Evolutionary conservation across 2,797 vertebrate species (phyloP).

Genomic region (Chaunax sp.): DNA sequence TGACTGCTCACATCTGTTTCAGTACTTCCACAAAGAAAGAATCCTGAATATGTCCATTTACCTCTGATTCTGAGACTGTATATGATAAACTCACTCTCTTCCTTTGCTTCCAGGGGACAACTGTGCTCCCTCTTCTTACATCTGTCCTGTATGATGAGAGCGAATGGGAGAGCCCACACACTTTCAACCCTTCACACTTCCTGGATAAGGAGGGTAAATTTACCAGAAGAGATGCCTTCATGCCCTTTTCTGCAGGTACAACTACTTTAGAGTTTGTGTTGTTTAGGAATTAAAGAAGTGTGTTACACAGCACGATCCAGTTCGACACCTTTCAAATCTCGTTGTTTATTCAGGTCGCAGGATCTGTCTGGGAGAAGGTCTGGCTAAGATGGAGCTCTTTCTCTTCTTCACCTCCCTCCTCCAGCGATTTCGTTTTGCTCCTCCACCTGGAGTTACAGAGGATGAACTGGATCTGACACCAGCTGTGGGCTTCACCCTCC

Average conservation of each 20-base stretch:
- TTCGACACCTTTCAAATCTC: neutral
- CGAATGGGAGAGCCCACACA: constrained; percentile 74
- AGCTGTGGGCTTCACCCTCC: constrained; percentile 36
- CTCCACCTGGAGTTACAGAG: constrained; percentile 58
- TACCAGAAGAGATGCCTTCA: constrained; percentile 72
- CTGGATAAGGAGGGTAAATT: constrained; percentile 72
- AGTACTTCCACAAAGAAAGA: no score
- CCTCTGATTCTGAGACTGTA: neutral
- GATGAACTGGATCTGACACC: constrained; percentile 65
- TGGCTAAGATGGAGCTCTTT: constrained; percentile 70
- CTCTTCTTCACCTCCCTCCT: constrained; percentile 68
- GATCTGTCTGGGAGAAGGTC: constrained; percentile 55
- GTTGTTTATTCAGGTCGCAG: constrained; percentile 46
- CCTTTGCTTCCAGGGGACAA: constrained; percentile 59
- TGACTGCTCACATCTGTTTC: neutral
- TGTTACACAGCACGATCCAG: no score
- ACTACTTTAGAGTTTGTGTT: neutral
- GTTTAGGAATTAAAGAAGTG: neutral
- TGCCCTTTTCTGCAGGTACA: constrained; percentile 80
- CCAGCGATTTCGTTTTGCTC: constrained; percentile 57
- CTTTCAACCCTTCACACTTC: constrained; percentile 78
- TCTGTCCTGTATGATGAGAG: constrained; percentile 72
- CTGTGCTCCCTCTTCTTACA: constrained; percentile 64
- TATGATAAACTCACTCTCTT: neutral
- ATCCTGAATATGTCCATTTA: neutral